Percentiles rank a stretch among this genome's conserved stretches.
Evolutionary conservation across 1,140 invertebrate genomes (phyloP).

Genomic region (Zaprionus gabonicus): DNA sequence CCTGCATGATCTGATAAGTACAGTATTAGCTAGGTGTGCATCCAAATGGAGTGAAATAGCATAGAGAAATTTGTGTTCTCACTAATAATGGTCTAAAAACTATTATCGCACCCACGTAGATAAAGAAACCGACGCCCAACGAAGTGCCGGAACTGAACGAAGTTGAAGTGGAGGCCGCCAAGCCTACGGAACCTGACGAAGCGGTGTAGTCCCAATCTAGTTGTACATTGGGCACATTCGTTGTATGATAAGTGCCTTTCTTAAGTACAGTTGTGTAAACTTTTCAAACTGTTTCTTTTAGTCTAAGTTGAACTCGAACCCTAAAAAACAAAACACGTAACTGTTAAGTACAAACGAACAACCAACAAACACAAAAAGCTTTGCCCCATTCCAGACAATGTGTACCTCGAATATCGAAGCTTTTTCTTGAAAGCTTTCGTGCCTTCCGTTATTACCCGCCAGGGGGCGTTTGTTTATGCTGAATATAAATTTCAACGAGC

Average conservation of each 20-base stretch:
- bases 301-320: constrained; percentile 41
- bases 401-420: constrained; percentile 14
- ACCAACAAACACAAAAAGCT: constrained; percentile 17
- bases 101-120: constrained; percentile 33
- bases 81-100: background rate
- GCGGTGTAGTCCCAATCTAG: constrained; percentile 13
- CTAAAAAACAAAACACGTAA: constrained; percentile 41
- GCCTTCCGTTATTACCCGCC: constrained; percentile 21
- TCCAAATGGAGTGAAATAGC: constrained; percentile 2
- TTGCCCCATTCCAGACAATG: constrained; percentile 15
- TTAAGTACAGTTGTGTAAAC: constrained; percentile 31
- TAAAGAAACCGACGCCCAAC: constrained; percentile 49
- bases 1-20: constrained; percentile 36
- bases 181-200: constrained; percentile 38
- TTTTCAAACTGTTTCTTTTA: constrained; percentile 32
- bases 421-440: constrained; percentile 22
- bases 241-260: constrained; percentile 4
- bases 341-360: constrained; percentile 33
- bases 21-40: constrained; percentile 22
- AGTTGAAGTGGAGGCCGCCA: constrained; percentile 6
- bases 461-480: constrained; percentile 31
- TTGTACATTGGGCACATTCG: background rate
- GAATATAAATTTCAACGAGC: constrained; percentile 20
- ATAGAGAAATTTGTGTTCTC: background rate
- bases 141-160: constrained; percentile 41